Conservation (phyloP, 2,888 invertebrate genomes). For the Lasioglossum leucozonium region DNA sequence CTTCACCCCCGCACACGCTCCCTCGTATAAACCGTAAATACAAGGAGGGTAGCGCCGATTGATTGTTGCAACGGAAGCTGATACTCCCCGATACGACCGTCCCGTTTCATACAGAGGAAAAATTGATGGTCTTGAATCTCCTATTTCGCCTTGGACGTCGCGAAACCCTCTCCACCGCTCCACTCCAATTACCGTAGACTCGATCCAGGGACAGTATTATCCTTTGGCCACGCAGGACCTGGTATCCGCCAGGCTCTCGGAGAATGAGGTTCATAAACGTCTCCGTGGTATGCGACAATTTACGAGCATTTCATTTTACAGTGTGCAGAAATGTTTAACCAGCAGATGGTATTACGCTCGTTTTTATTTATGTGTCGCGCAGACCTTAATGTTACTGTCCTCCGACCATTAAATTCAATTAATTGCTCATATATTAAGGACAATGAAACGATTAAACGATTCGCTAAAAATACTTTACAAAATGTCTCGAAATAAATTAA, state of each 20-base stretch:
- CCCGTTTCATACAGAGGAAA: background rate
- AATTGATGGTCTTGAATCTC: background rate
- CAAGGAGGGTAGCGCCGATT: background rate
- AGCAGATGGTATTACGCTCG: background rate
- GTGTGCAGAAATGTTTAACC: background rate
- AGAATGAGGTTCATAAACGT: background rate
- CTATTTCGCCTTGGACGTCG: background rate
- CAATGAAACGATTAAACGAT: no score
- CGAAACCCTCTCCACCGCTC: background rate
- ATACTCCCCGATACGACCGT: background rate
- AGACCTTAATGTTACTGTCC: background rate
- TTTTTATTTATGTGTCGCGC: background rate
- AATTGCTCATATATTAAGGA: background rate
- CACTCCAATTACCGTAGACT: background rate
- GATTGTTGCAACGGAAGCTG: conserved; percentile 3
- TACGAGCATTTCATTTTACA: background rate
- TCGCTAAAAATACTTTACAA: no score
- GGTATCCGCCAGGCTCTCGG: background rate
- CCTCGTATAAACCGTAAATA: background rate
- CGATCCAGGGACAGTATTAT: background rate
- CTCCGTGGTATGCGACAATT: background rate
- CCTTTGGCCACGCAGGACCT: background rate
- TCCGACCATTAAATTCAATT: background rate
- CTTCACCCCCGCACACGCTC: background rate
- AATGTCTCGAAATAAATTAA: background rate